A percentile compares a stretch with the other conserved stretches of the same genome.
phyloP scores from a whole-genome alignment of 2,113 vertebrate species.

The Ptilonorhynchus violaceus region DNA sequence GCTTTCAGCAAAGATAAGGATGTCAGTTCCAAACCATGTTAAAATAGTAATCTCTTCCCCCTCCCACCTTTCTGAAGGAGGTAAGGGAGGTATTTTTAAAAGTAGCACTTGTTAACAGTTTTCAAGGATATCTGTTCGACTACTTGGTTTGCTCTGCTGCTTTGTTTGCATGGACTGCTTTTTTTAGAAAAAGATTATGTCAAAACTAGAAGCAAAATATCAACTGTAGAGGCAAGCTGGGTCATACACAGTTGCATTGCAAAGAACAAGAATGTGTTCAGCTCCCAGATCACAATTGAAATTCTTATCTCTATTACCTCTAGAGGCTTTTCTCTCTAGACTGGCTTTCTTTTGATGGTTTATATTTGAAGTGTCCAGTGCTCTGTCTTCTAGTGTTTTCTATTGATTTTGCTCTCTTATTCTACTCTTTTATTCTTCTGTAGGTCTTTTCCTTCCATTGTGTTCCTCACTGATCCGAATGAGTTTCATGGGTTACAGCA shows the following conservation, averaged over 20 bases:
- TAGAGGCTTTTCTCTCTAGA: background rate
- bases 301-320: background rate
- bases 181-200: background rate
- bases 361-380: constrained; percentile 30
- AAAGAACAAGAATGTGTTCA: background rate
- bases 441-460: background rate
- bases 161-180: background rate
- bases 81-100: background rate
- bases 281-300: background rate
- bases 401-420: constrained; percentile 29
- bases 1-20: background rate
- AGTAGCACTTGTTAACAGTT: background rate
- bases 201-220: constrained; percentile 25
- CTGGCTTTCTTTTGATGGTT: constrained; percentile 34
- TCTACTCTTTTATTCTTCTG: background rate
- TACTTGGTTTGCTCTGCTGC: background rate
- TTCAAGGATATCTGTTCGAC: background rate
- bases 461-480: background rate
- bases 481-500: background rate
- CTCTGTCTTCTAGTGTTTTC: constrained; percentile 15
- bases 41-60: background rate
- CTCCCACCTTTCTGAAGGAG: background rate
- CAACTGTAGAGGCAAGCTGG: constrained; percentile 8
- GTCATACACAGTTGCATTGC: background rate
- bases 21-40: background rate